Evolutionary conservation across 2,113 vertebrate species (phyloP), one percentile per base, ranked within the genome.

Genomic region (Accipiter cooperii): DNA sequence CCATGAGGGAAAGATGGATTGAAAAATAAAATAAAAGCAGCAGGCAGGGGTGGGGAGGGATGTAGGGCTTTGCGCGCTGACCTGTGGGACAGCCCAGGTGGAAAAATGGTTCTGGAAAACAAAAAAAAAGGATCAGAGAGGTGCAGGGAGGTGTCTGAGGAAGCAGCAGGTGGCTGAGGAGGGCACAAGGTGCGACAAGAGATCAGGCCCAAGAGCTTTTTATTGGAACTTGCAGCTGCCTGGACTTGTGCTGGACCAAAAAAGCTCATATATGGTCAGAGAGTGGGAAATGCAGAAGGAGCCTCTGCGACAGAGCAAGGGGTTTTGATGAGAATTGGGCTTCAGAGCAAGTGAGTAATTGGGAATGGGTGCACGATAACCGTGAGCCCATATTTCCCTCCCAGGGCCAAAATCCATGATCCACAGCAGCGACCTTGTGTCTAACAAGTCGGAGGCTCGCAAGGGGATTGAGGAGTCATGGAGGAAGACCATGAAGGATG

Each of bases 341-440:
- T 71, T 34, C 15, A 8, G 46, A 40, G 54, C 0, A 0, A 21
- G 38, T 0, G 38, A 17, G 19, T n/a, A 9, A 3, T 5, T 0
- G 5, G 58, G 40, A 29, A 28, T 16, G 25, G 44, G 6, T 5
- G 6, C 1, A 1, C 1, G 0, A 13, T 40, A 14, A 6, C 17
- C 1, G 0, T 3, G 8, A 86, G 42, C 58, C 22, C 1, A 0
- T 12, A 1, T 13, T 34, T 28, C 44, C 20, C 14, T 88, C 44
- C 34, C 71, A 83, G 36, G 34, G 66, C 66, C 42, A 2, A 69
- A 52, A 51, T 36, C 66, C 10, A 0, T 0, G 9, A 12, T 20
- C 26, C 20, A 1, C 31, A 17, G 61, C 40, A 31, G 58, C 10
- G 5, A 46, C 29, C 7, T 47, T 1, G 4, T 6, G 69, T 14